Percentiles rank a stretch among this genome's conserved stretches.
These are phyloP conservation scores for Stomorhina lunata DNA, from an alignment of 2,888 invertebrate genomes.

Conservation along the genomic window DNA sequence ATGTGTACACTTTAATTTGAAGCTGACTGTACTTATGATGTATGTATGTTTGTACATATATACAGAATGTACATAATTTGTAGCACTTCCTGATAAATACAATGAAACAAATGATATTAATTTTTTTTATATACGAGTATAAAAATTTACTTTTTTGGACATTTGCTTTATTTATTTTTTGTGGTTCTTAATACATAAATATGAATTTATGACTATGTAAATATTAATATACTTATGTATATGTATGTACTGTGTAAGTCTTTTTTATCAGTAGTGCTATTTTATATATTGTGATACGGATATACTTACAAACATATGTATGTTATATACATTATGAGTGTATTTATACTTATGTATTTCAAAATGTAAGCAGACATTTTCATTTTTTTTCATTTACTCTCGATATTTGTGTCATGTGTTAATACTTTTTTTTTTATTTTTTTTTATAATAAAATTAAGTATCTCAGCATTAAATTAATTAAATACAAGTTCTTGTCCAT, in stretches of 20 bases:
- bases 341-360: neutral
- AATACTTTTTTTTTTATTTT: neutral
- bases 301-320: neutral
- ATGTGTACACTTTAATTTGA: too few species aligned
- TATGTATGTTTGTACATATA: slow-evolving; percentile 55
- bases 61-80: slow-evolving; percentile 68
- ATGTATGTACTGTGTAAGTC: too few species aligned
- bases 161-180: neutral
- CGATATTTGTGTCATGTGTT: slow-evolving; percentile 46
- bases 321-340: neutral
- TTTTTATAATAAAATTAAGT: neutral
- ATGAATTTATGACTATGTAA: neutral
- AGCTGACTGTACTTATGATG: slow-evolving; percentile 19
- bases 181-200: neutral
- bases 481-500: too few species aligned
- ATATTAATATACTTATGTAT: too few species aligned
- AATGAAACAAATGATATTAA: slow-evolving; percentile 37
- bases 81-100: slow-evolving; percentile 64
- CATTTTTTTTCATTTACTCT: slow-evolving; percentile 2
- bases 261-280: too few species aligned
- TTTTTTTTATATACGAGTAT: slow-evolving; percentile 19
- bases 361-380: neutral
- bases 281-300: neutral
- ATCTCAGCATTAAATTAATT: too few species aligned
- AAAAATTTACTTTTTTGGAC: slow-evolving; percentile 5